Evolutionary conservation across 1,140 invertebrate genomes (phyloP).

Genomic region (Odontomachus brunneus): DNA sequence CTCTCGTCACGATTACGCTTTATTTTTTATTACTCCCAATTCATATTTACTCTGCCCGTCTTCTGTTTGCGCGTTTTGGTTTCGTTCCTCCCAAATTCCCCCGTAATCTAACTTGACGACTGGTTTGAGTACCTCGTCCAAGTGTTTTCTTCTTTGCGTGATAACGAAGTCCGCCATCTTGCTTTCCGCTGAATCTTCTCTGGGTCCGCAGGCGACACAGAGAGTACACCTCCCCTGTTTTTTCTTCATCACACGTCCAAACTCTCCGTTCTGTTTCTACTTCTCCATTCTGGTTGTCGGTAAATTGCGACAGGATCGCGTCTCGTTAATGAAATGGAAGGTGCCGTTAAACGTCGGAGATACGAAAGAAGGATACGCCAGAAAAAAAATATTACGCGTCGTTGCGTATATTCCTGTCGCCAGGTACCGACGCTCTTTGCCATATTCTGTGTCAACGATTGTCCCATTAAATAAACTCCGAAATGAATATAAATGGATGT

Average conservation of each 20-base stretch:
- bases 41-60: conserved; percentile 44
- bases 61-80: conserved; percentile 39
- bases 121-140: conserved; percentile 23
- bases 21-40: conserved; percentile 57
- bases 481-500: conserved; percentile 24
- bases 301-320: conserved; percentile 28
- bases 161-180: conserved; percentile 32
- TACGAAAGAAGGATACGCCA: neutral
- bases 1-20: conserved; percentile 41
- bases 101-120: conserved; percentile 33
- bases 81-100: conserved; percentile 23
- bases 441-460: conserved; percentile 45
- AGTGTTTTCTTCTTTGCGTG: conserved; percentile 3
- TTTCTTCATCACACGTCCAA: conserved; percentile 27
- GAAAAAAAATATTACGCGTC: conserved; percentile 9
- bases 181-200: conserved; percentile 1
- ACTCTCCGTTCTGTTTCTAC: conserved; percentile 26
- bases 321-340: neutral
- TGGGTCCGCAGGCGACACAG: conserved; percentile 1
- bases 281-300: conserved; percentile 33
- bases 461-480: conserved; percentile 52
- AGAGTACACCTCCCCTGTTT: neutral
- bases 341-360: neutral
- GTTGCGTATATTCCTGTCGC: conserved; percentile 30
- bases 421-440: conserved; percentile 27